Base-by-base conservation (phyloP, 2,888 invertebrate genomes). In the Monoplex corrugatus region DNA sequence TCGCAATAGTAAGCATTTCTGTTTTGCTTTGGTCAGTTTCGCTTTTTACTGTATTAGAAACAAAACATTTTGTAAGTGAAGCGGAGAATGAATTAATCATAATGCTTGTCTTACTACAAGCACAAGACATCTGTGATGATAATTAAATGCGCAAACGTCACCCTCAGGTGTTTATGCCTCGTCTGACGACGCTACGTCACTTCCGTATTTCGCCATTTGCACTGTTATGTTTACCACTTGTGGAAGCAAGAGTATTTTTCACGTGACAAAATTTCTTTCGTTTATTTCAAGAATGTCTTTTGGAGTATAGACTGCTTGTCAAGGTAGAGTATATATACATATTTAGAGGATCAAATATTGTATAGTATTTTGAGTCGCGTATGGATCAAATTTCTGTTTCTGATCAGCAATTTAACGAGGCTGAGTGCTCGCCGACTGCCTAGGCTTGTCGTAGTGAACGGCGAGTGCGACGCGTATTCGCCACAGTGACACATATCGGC, bases 161-260 rank as follows among this genome's bases (percentile, higher is more conserved):
- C 84, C 50, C 50, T 28, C 84, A 44, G 84, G 38, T 86, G 86
- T 86, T 86, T 72, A 86, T 86, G 86, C 72, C 44, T 83, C 80
- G 40, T 86, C 68, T 68, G 86, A 72, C 63, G 86, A 68, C 78
- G 28, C 40, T 19, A 89, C 90, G 90, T 90, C 90, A 90, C 89
- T 89, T 90, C 90, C 90, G 90, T 83, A 78, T 88, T 89, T 80
- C 84, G 84, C 84, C 84, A 84, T 84, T 84, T 84, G 84, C 84
- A 84, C 82, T 82, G 84, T 57, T 84, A 23, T 84, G 50, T 84
- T 84, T 84, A 45, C 57, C 84, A 84, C 84, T 84, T 84, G 84
- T 84, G 84, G 44, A 84, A 57, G 35, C 84, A 45, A 50, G 35
- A 38, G 35, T 84, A n/a, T 50, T 84, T 84, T 84, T n/a, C 84